These are phyloP conservation scores for Triplophysa tibetana DNA, from an alignment of 2,113 vertebrate species.

Conservation along the genomic window DNA sequence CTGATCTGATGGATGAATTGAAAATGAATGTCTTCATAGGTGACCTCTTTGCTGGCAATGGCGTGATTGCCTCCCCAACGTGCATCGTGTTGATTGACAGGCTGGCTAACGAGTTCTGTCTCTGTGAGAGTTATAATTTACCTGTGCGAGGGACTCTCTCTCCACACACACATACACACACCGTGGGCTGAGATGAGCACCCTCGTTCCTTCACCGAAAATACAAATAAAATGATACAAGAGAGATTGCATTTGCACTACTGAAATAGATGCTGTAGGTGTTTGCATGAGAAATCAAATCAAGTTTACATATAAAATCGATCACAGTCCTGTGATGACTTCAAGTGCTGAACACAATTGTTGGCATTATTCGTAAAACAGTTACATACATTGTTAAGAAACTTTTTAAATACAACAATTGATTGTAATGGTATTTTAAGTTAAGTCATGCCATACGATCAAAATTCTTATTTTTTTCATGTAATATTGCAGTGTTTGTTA, in stretches of 20 bases:
- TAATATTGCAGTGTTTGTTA: no score
- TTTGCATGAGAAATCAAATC: not conserved
- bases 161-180: slow-evolving; percentile 13
- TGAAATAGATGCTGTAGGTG: not conserved
- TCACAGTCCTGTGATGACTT: not conserved
- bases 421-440: no score
- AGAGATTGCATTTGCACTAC: slow-evolving; percentile 1
- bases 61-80: slow-evolving; percentile 60
- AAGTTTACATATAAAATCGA: not conserved
- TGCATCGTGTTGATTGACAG: slow-evolving; percentile 61
- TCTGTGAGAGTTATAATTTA: slow-evolving; percentile 66
- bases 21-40: slow-evolving; percentile 65
- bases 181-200: slow-evolving; percentile 5
- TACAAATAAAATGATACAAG: slow-evolving; percentile 20
- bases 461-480: no score
- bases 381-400: no score
- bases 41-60: slow-evolving; percentile 57
- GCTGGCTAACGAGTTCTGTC: slow-evolving; percentile 66
- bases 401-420: no score
- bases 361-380: not conserved
- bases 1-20: slow-evolving; percentile 67
- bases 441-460: no score
- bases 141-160: slow-evolving; percentile 53
- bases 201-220: not conserved
- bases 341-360: not conserved